Conservation (phyloP, 2,113 vertebrate species). For the Oceanites oceanicus region DNA sequence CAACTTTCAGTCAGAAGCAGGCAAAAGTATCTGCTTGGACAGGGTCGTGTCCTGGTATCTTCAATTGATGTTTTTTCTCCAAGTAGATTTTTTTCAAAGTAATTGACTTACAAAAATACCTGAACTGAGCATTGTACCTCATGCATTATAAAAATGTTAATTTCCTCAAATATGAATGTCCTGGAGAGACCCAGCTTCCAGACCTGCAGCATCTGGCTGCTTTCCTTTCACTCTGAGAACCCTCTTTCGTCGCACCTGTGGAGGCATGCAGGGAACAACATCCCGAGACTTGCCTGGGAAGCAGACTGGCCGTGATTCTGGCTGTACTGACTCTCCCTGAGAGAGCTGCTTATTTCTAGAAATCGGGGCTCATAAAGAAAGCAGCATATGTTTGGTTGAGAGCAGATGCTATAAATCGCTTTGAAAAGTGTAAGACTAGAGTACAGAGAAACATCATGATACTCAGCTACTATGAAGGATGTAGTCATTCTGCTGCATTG, state of each 20-base stretch:
- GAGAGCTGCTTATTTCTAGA: background rate
- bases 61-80: background rate
- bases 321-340: rapidly evolving
- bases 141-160: background rate
- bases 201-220: background rate
- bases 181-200: background rate
- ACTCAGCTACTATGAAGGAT: background rate
- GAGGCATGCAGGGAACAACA: background rate
- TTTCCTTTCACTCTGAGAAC: background rate
- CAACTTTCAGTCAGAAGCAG: background rate
- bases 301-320: background rate
- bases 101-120: slow-evolving; percentile 1
- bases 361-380: background rate
- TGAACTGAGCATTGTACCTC: background rate
- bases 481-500: slow-evolving; percentile 36
- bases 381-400: background rate
- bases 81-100: background rate
- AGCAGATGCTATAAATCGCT: background rate
- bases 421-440: background rate
- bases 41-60: background rate
- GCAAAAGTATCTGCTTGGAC: background rate
- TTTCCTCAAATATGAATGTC: background rate
- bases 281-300: background rate
- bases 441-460: background rate
- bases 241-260: background rate